Base-by-base conservation (phyloP, 2,113 vertebrate species). In the Phalacrocorax carbo region DNA sequence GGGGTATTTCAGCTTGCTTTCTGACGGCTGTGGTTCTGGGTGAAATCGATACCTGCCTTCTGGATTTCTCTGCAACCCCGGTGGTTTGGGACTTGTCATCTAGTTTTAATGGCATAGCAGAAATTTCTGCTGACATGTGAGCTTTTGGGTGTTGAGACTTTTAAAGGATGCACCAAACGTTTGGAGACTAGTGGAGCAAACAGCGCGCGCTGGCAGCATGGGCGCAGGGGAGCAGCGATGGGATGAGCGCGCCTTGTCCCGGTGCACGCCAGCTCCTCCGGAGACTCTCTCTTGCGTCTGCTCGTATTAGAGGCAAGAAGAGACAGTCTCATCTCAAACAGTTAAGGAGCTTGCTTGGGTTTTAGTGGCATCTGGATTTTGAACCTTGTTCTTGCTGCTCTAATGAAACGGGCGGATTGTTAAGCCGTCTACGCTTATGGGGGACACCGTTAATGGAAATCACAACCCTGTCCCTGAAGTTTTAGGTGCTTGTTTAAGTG, bases 271-370 rank as follows among this genome's bases (percentile, higher is more conserved):
- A 14, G 17, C n/a, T 19, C n/a, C 54, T 68, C 27, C 15, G 51
- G 57, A 38, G 42, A 12, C 9, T 30, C 1, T 26, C 7, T 5
- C 12, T 38, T 22, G 15, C 13, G 14, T 52, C n/a, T 44, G 25
- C 48, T 51, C 29, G 0, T 26, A 8, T 8, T 5, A 29, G 23
- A 22, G 36, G 4, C 27, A 44, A 48, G 57, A 32, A 34, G 26
- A 4, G 7, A 4, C 17, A 15, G 1, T 5, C 7, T 13, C 1
- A 1, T 49, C 55, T 62, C 69, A 3, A 4, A 13, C 7, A 20
- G 40, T 21, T 15, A 1, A 46, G 17, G 22, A 25, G 3, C 25
- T 82, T 1, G 4, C 36, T 40, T 48, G 60, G 29, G 6, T 85
- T 75, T 51, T 15, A 18, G 30, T 14, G n/a, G 8, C 5, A 1